phyloP scores from a whole-genome alignment of 2,888 invertebrate species.

The Exephanes ischioxanthus region DNA sequence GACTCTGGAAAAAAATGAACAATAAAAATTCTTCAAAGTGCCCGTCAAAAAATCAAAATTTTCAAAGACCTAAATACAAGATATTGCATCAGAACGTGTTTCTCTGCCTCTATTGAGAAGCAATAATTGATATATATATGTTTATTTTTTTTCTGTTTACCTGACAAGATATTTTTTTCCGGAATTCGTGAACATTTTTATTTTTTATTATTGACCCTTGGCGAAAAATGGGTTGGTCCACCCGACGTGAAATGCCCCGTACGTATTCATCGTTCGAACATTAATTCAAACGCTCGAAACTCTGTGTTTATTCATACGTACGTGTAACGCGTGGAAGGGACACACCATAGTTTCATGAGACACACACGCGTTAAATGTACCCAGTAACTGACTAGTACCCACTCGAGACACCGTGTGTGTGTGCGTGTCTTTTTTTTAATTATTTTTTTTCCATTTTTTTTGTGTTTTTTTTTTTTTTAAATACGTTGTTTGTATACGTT shows the following conservation, averaged over 20 bases:
- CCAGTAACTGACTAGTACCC: conserved; percentile 29
- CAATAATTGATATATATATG: neutral
- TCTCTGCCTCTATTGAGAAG: neutral
- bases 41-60: neutral
- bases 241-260: conserved; percentile 13
- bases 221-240: conserved; percentile 13
- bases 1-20: neutral
- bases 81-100: neutral
- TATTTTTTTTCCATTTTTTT: neutral
- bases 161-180: no score
- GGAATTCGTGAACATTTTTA: no score
- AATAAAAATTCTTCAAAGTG: neutral
- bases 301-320: conserved; percentile 77
- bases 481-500: conserved; percentile 44
- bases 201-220: neutral
- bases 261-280: conserved; percentile 75
- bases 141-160: neutral
- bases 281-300: conserved; percentile 77
- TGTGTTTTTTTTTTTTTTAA: conserved; percentile 19
- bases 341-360: conserved; percentile 12
- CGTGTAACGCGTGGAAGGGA: conserved; percentile 58
- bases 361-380: conserved; percentile 42
- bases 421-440: conserved; percentile 34
- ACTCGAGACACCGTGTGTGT: conserved; percentile 49
- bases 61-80: neutral